These are phyloP conservation scores for Pachycephus smyrnensis DNA, from an alignment of 2,888 invertebrate genomes.

Conservation along the genomic window DNA sequence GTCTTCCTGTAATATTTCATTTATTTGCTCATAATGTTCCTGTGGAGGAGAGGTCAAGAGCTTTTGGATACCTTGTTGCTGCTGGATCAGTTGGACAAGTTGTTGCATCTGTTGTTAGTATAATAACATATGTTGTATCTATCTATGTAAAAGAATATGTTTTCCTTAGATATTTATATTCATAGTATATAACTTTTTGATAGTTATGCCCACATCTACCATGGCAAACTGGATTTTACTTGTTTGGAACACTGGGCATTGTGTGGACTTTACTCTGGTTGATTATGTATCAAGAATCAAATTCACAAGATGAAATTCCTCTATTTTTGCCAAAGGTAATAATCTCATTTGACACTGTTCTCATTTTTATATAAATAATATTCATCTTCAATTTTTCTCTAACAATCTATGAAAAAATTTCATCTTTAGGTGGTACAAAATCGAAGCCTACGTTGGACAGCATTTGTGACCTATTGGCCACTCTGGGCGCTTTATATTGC, in stretches of 20 bases:
- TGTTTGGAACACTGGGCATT: conserved; percentile 77
- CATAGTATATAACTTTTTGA: background rate
- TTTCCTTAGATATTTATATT: no score
- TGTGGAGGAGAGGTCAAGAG: conserved; percentile 78
- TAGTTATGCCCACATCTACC: conserved; percentile 76
- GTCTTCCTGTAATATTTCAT: conserved; percentile 81
- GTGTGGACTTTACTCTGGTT: conserved; percentile 77
- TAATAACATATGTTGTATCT: background rate
- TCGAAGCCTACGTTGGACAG: conserved; percentile 73
- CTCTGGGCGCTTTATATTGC: conserved; percentile 81
- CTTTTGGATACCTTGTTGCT: conserved; percentile 80
- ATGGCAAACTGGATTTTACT: conserved; percentile 78
- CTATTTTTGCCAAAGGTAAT: conserved; percentile 72
- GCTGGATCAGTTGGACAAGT: conserved; percentile 83
- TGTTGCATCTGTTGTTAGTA: conserved; percentile 76
- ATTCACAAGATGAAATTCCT: conserved; percentile 70
- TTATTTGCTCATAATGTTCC: conserved; percentile 80
- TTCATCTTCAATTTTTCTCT: no score
- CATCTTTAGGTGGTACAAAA: conserved; percentile 67
- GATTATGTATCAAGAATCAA: conserved; percentile 72
- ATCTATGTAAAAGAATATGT: background rate
- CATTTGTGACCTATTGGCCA: conserved; percentile 77
- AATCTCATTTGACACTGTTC: background rate
- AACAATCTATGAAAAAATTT: background rate
- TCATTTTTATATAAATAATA: conserved; percentile 8